Evolutionary conservation across 2,113 vertebrate species (phyloP).

Genomic region (Bos javanicus): DNA sequence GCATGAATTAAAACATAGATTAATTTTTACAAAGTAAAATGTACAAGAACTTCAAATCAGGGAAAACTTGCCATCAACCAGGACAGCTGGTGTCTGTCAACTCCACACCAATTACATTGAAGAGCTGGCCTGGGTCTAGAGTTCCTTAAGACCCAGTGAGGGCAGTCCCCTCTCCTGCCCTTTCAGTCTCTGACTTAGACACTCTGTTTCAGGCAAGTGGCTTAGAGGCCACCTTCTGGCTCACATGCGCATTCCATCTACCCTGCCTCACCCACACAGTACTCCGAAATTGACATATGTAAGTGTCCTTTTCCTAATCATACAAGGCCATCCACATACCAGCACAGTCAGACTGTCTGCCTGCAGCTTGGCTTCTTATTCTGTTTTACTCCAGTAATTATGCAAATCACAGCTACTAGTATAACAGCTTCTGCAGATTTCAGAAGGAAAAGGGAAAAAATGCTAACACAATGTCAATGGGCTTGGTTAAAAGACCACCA

Average conservation of each 20-base stretch:
- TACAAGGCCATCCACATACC: background rate
- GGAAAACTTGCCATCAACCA: background rate
- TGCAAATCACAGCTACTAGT: constrained; percentile 55
- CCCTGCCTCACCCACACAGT: background rate
- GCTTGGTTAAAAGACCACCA: constrained; percentile 52
- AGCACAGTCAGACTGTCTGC: constrained; percentile 4
- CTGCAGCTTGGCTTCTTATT: background rate
- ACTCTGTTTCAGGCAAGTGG: background rate
- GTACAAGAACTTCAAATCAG: background rate
- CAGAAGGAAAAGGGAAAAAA: background rate
- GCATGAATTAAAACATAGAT: background rate
- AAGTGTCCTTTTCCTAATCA: background rate
- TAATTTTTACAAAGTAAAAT: background rate
- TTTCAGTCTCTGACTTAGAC: background rate
- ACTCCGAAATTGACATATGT: background rate
- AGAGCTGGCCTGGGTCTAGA: background rate
- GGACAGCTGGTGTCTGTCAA: background rate
- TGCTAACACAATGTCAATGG: background rate
- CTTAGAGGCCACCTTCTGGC: background rate
- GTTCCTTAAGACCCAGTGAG: background rate
- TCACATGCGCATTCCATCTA: background rate
- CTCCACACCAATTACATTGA: background rate
- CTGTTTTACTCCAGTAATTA: constrained; percentile 32
- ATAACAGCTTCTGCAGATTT: constrained; percentile 46
- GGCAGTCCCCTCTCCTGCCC: accelerated